These are phyloP conservation scores for Ammospiza caudacuta DNA, from an alignment of 2,113 vertebrate genomes.

Conservation along the genomic window DNA sequence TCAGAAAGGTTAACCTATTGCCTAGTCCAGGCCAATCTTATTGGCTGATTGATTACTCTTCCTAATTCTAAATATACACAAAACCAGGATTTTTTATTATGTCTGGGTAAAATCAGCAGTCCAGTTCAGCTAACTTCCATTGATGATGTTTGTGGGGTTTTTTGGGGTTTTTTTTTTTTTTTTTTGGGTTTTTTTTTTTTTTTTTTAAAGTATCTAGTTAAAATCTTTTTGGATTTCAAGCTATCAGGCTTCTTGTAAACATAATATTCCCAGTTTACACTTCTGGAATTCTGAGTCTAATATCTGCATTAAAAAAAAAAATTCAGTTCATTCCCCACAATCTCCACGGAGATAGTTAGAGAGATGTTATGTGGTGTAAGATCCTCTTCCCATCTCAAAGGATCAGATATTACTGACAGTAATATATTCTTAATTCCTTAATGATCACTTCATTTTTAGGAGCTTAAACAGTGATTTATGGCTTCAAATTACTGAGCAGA, in stretches of 20 bases:
- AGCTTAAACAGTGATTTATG: conserved; percentile 55
- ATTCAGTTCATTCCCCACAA: background rate
- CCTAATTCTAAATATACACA: background rate
- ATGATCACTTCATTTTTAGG: conserved; percentile 49
- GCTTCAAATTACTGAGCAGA: conserved; percentile 45
- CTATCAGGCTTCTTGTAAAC: background rate
- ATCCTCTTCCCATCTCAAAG: conserved; percentile 39
- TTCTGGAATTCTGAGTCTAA: conserved; percentile 30
- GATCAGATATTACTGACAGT: conserved; percentile 10
- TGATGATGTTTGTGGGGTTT: background rate
- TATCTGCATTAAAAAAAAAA: background rate
- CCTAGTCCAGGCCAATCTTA: background rate
- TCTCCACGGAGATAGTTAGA: background rate
- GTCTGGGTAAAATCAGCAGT: background rate
- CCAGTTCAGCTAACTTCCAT: background rate
- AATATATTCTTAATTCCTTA: conserved; percentile 59
- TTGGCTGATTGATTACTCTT: background rate
- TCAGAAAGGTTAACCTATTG: background rate
- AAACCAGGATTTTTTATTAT: background rate
- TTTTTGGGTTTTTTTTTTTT: too few relatives aligned
- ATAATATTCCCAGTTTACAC: conserved; percentile 12
- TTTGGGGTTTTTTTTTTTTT: too few relatives aligned
- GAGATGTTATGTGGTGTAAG: background rate
- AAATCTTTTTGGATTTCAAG: conserved; percentile 33
- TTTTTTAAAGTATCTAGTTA: background rate